Evolutionary conservation across 2,113 vertebrate species (phyloP).

Genomic region (Sapayoa aenigma): DNA sequence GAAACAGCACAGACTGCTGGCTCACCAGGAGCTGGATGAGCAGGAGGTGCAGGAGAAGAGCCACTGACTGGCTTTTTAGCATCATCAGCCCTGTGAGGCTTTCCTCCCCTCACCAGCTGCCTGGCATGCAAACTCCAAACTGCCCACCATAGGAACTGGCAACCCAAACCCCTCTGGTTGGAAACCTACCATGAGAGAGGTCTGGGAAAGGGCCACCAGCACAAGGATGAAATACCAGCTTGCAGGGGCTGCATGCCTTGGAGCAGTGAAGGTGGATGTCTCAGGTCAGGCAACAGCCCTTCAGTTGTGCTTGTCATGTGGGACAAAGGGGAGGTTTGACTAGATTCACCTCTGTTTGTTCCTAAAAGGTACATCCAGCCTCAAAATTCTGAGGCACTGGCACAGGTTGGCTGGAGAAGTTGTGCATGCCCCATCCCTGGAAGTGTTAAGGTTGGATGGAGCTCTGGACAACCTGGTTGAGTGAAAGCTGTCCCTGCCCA

Average conservation of each 20-base stretch:
- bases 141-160: accelerated
- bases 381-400: not conserved
- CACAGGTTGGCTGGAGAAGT: not conserved
- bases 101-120: not conserved
- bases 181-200: not conserved
- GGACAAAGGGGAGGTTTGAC: not conserved
- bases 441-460: not conserved
- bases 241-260: not conserved
- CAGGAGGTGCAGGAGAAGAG: not conserved
- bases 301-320: accelerated
- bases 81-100: not conserved
- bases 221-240: accelerated
- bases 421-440: not conserved
- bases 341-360: accelerated
- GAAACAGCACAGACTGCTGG: not conserved
- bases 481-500: not conserved
- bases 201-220: not conserved
- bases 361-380: not conserved
- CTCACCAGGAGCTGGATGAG: not conserved
- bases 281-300: not conserved
- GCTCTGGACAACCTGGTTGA: not conserved
- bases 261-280: accelerated
- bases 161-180: accelerated
- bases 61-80: not conserved
- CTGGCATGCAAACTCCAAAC: not conserved